phyloP scores from a whole-genome alignment of 2,113 vertebrate species.

The Spilogale gracilis region DNA sequence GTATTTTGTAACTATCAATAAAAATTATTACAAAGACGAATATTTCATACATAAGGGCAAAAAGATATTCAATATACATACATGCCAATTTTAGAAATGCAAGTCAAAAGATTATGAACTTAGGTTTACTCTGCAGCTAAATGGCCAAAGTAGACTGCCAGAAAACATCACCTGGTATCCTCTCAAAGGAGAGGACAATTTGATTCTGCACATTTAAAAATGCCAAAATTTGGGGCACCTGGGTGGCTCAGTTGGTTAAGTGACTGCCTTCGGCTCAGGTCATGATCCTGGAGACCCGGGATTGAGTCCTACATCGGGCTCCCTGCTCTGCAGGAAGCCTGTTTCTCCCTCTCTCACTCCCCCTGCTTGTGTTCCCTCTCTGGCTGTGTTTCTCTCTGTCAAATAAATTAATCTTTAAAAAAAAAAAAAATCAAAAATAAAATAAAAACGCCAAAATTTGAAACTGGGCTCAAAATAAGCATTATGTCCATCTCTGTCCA shows the following conservation, averaged over 20 bases:
- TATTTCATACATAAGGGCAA: neutral
- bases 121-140: neutral
- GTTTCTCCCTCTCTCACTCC: no score
- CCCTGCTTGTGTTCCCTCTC: no score
- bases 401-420: no score
- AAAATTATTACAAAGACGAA: slow-evolving; percentile 43
- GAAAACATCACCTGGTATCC: neutral
- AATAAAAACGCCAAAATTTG: neutral
- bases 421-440: no score
- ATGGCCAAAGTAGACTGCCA: neutral
- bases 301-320: no score
- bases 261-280: no score
- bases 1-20: slow-evolving; percentile 23
- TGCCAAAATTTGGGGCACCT: neutral
- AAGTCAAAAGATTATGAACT: slow-evolving; percentile 3
- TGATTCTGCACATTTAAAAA: neutral
- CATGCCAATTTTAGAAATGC: slow-evolving; percentile 19
- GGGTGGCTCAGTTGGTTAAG: no score
- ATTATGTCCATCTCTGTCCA: neutral
- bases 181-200: neutral
- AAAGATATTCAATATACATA: neutral
- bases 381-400: no score
- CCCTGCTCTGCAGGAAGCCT: no score
- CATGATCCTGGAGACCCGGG: no score
- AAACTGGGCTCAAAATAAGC: slow-evolving; percentile 3